Percentiles rank a stretch among this genome's conserved stretches.
Conservation (phyloP, 1,140 invertebrate species). For the Gonioctena quinquepunctata region DNA sequence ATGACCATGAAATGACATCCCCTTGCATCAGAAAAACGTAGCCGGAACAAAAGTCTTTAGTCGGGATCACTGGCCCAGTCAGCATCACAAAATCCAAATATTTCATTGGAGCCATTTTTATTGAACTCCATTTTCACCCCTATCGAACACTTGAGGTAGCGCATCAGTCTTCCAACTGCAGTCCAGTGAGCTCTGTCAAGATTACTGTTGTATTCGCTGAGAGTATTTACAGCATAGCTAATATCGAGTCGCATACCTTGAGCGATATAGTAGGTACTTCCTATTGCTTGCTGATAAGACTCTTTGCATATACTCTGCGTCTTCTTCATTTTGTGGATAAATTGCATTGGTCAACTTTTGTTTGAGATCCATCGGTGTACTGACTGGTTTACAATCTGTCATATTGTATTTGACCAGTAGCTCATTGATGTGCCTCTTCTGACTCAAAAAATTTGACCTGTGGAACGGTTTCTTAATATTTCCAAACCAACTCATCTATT, state of each 20-base stretch:
- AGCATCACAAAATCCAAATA: not conserved
- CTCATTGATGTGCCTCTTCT: no score
- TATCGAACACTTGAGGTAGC: not conserved
- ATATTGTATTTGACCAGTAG: no score
- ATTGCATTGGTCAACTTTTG: no score
- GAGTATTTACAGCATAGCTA: not conserved
- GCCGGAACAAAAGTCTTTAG: not conserved
- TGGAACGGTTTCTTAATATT: no score
- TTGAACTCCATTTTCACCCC: not conserved
- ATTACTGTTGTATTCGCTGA: not conserved
- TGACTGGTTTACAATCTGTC: no score
- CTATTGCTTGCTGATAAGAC: conserved; percentile 11
- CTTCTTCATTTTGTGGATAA: no score
- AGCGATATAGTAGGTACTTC: not conserved
- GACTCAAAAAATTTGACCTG: no score
- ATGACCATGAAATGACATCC: no score
- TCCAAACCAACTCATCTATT: no score
- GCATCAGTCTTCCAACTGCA: not conserved
- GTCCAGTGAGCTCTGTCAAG: not conserved
- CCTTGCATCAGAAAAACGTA: no score
- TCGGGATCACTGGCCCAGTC: not conserved
- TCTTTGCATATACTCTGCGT: no score
- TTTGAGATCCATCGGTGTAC: no score
- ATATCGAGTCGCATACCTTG: not conserved
- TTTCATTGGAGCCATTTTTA: not conserved